Base-by-base conservation (phyloP, 1,140 invertebrate species). In the Campoletis sonorensis region DNA sequence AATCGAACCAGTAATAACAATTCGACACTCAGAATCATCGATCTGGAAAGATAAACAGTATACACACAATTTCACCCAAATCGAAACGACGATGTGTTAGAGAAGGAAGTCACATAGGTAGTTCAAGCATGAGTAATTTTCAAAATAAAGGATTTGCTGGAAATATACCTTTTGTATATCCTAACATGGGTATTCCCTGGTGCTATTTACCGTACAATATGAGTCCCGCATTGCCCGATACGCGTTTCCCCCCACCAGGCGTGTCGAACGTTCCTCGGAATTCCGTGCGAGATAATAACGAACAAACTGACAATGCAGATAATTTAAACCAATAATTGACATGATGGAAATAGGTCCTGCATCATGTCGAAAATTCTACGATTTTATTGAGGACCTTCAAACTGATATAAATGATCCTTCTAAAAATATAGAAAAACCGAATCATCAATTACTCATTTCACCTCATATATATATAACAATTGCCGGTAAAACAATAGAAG, bases 261-360 rank as follows among this genome's bases (percentile, higher is more conserved):
- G n/a, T n/a, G 30, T 21, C 30, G 70, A 37, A 71, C 40, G 18
- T 40, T 5, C 1, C 4, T 37, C 18, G 15, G 26, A 51, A 73
- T 73, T 51, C 21, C 18, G 23, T 11, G n/a, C 23, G 18, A 15
- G 45, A 26, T 16, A 18, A 49, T 23, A 18, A 51, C 0, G 21
- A 21, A 37, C 4, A 5, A 10, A 26, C 45, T 11, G 4, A 26
- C 0, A 21, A 21, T 0, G 16, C 49, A 40, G 79, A 61, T 78
- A 37, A 77, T 82, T 82, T 82, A 78, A 82, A 82, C 81, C 79
- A 26, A 61, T 13, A 13, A 30, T 64, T 1, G 81, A 70, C 51
- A 45, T 73, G 80, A 49, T 78, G 30, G 33, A 16, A 49, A 76
- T 15, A 51, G 37, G 61, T 49, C n/a, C 49, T 23, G 30, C 40